A percentile compares a stretch with the other conserved stretches of the same genome.
These are phyloP conservation scores for Carettochelys insculpta DNA, from an alignment of 2,113 vertebrate genomes.

Conservation along the genomic window DNA sequence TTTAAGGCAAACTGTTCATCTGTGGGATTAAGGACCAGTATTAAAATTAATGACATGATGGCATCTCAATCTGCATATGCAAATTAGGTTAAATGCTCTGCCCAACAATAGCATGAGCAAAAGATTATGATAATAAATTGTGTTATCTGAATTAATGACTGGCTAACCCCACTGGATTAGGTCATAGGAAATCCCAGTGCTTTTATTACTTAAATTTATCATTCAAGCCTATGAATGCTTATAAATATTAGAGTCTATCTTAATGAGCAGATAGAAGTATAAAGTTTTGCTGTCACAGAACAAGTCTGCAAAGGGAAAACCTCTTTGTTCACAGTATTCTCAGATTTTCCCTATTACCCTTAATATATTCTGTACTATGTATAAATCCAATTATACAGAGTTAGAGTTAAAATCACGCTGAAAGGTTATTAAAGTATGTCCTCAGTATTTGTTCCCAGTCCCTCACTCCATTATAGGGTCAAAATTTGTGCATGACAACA, in stretches of 20 bases:
- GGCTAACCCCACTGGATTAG: constrained; percentile 67
- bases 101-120: constrained; percentile 52
- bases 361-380: not conserved
- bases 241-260: constrained; percentile 61
- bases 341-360: not conserved
- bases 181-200: constrained; percentile 56
- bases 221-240: constrained; percentile 47
- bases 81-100: constrained; percentile 60
- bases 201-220: constrained; percentile 62
- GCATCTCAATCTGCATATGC: constrained; percentile 67
- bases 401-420: not conserved
- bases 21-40: constrained; percentile 64
- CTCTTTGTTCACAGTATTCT: not conserved
- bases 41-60: constrained; percentile 74
- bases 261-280: constrained; percentile 51
- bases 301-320: not conserved
- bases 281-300: not conserved
- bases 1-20: constrained; percentile 50
- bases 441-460: not conserved
- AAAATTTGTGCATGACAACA: not conserved
- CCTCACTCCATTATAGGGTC: not conserved
- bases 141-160: constrained; percentile 74
- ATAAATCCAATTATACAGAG: not conserved
- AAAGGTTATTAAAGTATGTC: constrained; percentile 1
- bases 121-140: constrained; percentile 70